Base-by-base conservation (phyloP, 2,797 vertebrate genomes). In the Pelodytes ibericus region DNA sequence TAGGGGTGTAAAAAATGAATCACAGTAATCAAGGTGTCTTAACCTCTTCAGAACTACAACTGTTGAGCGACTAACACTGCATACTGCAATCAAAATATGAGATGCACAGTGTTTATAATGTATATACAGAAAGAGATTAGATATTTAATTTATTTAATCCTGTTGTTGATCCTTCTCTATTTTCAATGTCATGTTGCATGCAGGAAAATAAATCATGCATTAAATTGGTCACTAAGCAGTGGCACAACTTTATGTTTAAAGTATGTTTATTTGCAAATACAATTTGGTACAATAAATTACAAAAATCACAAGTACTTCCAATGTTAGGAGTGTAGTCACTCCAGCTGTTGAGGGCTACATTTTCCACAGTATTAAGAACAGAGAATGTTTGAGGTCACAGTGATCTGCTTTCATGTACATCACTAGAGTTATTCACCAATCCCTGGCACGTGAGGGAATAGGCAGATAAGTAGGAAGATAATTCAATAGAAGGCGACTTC, bases 101-200 rank as follows among this genome's bases (percentile, higher is more conserved):
- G 49, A 61, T 71, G 67, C 66, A 63, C 18, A 15, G 6, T 72
- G 18, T 72, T 47, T 59, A 29, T 33, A 71, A 31, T 63, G 58
- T 70, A 56, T 27, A 70, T 76, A 71, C 18, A 44, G n/a, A 20
- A 31, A 66, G 39, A 71, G n/a, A 24, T 67, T 31, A 76, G 47
- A 15, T 63, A n/a, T 56, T n/a, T 61, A 73, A 74, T 79, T 79
- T 79, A 79, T 79, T 79, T 73, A 30, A 73, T 22, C 24, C 31
- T 56, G 24, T 67, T 58, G 27, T 68, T 51, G 49, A 63, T 49
- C 44, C n/a, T 30, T 78, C 53, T 72, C 29, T 67, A 67, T 47
- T 67, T 36, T 18, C 31, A 58, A 29, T 65, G 8, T 1, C 9
- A 60, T 51, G 30, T 29, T 39, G 26, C 56, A 66, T 39, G 31